Evolutionary conservation across 2,113 vertebrate genomes (phyloP).

Genomic region (Erythrolamprus reginae): DNA sequence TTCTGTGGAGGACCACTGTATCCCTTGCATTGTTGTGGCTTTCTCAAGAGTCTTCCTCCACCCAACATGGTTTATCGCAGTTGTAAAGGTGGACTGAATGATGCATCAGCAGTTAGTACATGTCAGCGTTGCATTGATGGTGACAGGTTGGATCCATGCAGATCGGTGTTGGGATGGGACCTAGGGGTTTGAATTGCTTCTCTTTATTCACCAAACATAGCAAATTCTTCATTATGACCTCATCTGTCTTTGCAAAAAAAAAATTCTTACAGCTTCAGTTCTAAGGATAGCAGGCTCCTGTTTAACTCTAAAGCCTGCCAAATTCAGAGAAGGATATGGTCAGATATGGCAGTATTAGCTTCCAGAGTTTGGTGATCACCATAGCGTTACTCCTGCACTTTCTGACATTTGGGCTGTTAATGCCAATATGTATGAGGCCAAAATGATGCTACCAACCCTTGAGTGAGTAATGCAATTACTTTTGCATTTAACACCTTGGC

Average conservation of each 20-base stretch:
- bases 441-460: background rate
- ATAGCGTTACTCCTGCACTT: background rate
- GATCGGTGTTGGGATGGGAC: background rate
- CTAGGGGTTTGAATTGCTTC: background rate
- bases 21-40: background rate
- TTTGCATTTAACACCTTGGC: background rate
- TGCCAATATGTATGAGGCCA: background rate
- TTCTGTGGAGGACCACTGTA: background rate
- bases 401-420: background rate
- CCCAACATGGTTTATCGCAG: background rate
- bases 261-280: background rate
- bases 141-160: background rate
- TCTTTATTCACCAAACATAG: background rate
- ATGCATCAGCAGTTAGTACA: no score
- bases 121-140: background rate
- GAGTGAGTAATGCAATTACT: background rate
- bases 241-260: background rate
- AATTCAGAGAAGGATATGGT: background rate
- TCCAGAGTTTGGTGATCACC: no score
- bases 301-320: background rate
- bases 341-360: background rate
- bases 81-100: background rate
- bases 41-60: background rate
- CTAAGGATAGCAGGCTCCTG: background rate
- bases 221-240: background rate